A percentile compares a stretch with the other conserved stretches of the same genome.
phyloP scores from a whole-genome alignment of 2,113 vertebrate genomes.

The Pelodiscus sinensis region DNA sequence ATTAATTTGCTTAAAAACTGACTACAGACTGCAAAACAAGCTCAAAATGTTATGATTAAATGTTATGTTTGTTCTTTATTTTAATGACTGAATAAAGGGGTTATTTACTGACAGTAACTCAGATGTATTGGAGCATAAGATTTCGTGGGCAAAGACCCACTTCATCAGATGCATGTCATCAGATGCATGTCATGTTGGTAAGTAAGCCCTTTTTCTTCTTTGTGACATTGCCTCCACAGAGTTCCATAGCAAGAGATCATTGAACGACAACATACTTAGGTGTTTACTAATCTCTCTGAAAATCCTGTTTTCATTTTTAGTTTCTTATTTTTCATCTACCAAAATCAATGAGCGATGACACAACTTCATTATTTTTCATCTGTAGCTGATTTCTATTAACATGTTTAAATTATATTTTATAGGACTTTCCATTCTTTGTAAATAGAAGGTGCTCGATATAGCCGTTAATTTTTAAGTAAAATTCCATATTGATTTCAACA shows the following conservation, averaged over 20 bases:
- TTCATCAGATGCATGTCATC: too few species aligned
- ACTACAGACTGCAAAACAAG: neutral
- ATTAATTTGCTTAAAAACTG: neutral
- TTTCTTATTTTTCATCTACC: neutral
- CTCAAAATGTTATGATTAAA: neutral
- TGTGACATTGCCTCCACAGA: neutral
- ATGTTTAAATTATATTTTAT: neutral
- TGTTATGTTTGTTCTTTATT: neutral
- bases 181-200: neutral
- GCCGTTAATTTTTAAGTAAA: neutral
- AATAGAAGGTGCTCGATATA: neutral
- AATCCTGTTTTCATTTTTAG: neutral
- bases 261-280: neutral
- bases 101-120: neutral
- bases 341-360: neutral
- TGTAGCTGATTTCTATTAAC: neutral
- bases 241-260: neutral
- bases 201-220: neutral
- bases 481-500: neutral
- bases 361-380: neutral
- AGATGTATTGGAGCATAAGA: too few species aligned
- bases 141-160: too few species aligned
- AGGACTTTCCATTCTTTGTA: neutral
- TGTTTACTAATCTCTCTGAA: neutral
- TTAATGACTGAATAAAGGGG: neutral